Evolutionary conservation across 2,113 vertebrate species (phyloP).

Genomic region (Laticauda laticaudata): DNA sequence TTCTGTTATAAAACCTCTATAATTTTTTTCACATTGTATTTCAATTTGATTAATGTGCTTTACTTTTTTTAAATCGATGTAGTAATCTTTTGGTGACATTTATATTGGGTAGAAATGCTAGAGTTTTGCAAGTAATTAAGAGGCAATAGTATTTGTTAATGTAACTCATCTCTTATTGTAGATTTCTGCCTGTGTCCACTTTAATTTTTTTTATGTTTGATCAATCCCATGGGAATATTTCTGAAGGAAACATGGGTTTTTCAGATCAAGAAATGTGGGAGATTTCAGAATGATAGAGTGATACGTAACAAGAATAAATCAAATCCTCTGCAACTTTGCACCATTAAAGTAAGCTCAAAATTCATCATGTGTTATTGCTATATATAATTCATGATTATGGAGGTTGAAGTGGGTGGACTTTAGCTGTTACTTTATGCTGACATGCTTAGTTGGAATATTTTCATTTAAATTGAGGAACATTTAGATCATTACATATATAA

Average conservation of each 20-base stretch:
- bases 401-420: background rate
- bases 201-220: background rate
- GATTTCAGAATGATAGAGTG: background rate
- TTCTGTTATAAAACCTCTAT: background rate
- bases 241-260: background rate
- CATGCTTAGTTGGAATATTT: background rate
- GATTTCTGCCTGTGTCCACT: background rate
- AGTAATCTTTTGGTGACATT: background rate
- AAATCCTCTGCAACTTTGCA: background rate
- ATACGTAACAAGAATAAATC: background rate
- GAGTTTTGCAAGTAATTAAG: background rate
- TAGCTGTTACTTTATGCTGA: background rate
- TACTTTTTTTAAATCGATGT: background rate
- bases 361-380: background rate
- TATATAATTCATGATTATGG: background rate
- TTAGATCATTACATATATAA: no score
- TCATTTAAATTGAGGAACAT: conserved; percentile 12
- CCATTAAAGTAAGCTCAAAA: background rate
- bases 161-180: background rate
- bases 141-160: background rate
- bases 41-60: background rate
- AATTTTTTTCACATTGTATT: background rate
- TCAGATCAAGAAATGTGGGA: background rate
- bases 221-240: background rate
- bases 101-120: background rate